Evolutionary conservation across 2,113 vertebrate species (phyloP), one percentile per base, ranked within the genome.

Genomic region (Mormyrus lacerda): DNA sequence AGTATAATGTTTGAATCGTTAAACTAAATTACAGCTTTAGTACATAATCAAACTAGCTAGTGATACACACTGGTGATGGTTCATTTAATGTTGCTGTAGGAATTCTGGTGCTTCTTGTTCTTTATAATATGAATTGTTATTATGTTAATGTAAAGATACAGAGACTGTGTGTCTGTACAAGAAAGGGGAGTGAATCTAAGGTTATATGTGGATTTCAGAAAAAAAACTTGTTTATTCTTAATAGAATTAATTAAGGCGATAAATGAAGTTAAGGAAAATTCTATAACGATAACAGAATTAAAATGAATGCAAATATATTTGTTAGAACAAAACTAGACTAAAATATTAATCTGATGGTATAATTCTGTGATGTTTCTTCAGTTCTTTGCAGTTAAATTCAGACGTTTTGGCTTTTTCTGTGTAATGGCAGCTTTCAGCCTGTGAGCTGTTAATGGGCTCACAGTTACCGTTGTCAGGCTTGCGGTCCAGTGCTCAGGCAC

Each of bases 1-100:
- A 89, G 48, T 55, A 50, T 82, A 79, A 51, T 55, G 48, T 48
- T 27, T 87, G 10, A n/a, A n/a, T 83, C 48, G 50, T 89, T 51
- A 88, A 83, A 53, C 17, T 51, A 53, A 83, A 89, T 87, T 87
- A 24, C 69, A n/a, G 45, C 47, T 53, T 83, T 89, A 17, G 55
- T 53, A 55, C 69, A 39, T 53, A 47, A 10, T 3, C 82, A 47
- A 19, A 87, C 85, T 21, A 17, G n/a, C 69, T 50, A 17, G 45
- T 24, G 17, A 3, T 76, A 55, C 19, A 19, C 35, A 51, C 4
- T 51, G 24, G 31, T 19, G 13, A 48, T 24, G 27, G 44, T n/a
- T 35, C n/a, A 17, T 8, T 76, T 50, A 76, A 48, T 19, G 47
- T 39, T 48, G 27, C 47, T 47, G 7, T n/a, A 24, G 24, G 15